A percentile compares a stretch with the other conserved stretches of the same genome.
Evolutionary conservation across 2,113 vertebrate genomes (phyloP).

Genomic region (Ailurus styani): DNA sequence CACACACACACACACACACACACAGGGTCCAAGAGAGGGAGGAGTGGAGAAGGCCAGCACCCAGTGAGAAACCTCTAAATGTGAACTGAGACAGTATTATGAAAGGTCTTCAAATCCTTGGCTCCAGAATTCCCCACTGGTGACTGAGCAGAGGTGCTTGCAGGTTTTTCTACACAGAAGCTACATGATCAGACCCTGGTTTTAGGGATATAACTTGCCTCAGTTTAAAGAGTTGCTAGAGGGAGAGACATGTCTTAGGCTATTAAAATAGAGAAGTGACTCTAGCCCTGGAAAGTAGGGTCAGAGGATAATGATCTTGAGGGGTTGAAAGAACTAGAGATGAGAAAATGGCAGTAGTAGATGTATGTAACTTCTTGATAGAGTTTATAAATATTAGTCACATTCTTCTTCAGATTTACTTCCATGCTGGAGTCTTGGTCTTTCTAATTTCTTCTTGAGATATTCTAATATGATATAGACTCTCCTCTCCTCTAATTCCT

Average conservation of each 20-base stretch:
- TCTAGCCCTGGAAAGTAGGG: neutral
- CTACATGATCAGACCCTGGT: neutral
- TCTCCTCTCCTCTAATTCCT: neutral
- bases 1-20: too few species aligned
- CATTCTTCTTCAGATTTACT: neutral
- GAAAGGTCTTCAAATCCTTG: neutral
- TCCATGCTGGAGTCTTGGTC: neutral
- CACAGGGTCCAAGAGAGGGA: neutral
- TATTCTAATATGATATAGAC: neutral
- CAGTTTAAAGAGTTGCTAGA: neutral
- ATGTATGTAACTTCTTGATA: neutral
- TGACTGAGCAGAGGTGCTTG: neutral
- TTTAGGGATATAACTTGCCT: neutral
- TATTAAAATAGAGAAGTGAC: neutral
- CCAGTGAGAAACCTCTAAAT: neutral
- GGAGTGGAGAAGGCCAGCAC: neutral
- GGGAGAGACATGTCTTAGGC: neutral
- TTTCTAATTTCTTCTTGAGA: neutral
- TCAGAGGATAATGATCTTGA: neutral
- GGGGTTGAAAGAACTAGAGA: neutral
- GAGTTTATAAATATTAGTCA: neutral
- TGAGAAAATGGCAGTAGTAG: neutral
- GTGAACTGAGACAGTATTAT: neutral
- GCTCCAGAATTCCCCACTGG: neutral
- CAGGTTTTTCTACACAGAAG: neutral